Evolutionary conservation across 2,888 invertebrate genomes (phyloP).

Genomic region (Anodontia alba): DNA sequence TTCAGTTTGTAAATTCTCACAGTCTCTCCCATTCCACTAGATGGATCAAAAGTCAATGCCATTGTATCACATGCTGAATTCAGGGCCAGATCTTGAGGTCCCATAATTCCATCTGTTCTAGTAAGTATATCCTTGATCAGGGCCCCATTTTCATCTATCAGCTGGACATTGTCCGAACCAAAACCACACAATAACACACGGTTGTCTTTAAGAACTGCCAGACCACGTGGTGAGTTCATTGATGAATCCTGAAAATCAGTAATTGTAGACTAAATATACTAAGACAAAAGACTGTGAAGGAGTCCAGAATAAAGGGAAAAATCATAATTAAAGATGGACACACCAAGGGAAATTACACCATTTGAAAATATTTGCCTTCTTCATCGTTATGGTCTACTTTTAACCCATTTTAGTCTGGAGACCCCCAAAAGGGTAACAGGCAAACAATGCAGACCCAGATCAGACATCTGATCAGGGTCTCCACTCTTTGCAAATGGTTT

Average conservation of each 20-base stretch:
- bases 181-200: slow-evolving; percentile 61
- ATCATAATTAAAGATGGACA: background rate
- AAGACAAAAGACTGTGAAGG: background rate
- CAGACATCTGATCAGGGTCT: no score
- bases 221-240: slow-evolving; percentile 64
- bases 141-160: slow-evolving; percentile 51
- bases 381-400: no score
- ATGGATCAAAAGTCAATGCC: slow-evolving; percentile 63
- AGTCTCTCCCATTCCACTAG: slow-evolving; percentile 63
- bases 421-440: no score
- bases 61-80: slow-evolving; percentile 46
- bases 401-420: no score
- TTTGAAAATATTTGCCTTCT: no score
- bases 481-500: no score
- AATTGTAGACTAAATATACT: no score
- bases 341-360: background rate
- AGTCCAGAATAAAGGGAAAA: background rate
- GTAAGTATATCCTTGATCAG: slow-evolving; percentile 52
- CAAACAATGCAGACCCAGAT: no score
- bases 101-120: slow-evolving; percentile 60
- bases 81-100: slow-evolving; percentile 63
- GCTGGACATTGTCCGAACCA: slow-evolving; percentile 66
- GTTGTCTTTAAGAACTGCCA: slow-evolving; percentile 53
- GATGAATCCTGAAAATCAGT: slow-evolving; percentile 47
- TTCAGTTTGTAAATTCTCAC: slow-evolving; percentile 41